Conservation (phyloP, 1,140 invertebrate species). For the Latrodectus geometricus region DNA sequence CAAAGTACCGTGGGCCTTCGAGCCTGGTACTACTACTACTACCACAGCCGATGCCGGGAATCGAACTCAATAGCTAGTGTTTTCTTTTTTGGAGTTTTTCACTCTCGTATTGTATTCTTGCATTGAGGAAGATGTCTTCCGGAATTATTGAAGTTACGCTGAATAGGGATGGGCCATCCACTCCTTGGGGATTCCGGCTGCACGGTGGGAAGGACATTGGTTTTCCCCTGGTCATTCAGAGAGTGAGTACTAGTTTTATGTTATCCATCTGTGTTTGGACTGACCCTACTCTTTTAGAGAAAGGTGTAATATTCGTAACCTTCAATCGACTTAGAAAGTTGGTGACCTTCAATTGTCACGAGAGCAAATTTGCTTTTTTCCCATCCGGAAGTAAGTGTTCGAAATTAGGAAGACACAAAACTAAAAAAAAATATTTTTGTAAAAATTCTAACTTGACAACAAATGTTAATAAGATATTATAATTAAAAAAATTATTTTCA, state of each 20-base stretch:
- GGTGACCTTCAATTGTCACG: too few relatives aligned
- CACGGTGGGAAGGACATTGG: slow-evolving; percentile 96
- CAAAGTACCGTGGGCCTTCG: slow-evolving; percentile 31
- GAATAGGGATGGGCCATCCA: slow-evolving; percentile 81
- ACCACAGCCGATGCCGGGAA: background rate
- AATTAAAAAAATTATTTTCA: too few relatives aligned
- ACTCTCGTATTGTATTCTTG: background rate
- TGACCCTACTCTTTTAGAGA: too few relatives aligned
- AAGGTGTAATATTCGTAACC: too few relatives aligned
- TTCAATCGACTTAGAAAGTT: too few relatives aligned
- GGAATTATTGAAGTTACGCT: slow-evolving; percentile 84
- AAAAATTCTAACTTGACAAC: too few relatives aligned
- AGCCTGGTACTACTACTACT: slow-evolving; percentile 28
- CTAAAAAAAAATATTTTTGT: too few relatives aligned
- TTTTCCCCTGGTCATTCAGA: slow-evolving; percentile 89
- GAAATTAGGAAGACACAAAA: too few relatives aligned
- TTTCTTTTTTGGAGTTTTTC: background rate
- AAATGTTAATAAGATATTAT: too few relatives aligned
- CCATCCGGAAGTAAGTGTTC: too few relatives aligned
- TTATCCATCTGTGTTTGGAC: too few relatives aligned
- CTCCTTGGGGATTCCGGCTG: slow-evolving; percentile 92
- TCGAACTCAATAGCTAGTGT: background rate
- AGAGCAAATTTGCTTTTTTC: too few relatives aligned
- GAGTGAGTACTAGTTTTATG: slow-evolving; percentile 77
- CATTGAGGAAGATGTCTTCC: slow-evolving; percentile 5